A percentile compares a stretch with the other conserved stretches of the same genome.
Evolutionary conservation across 2,113 vertebrate species (phyloP).

Genomic region (Tringa solitaria): DNA sequence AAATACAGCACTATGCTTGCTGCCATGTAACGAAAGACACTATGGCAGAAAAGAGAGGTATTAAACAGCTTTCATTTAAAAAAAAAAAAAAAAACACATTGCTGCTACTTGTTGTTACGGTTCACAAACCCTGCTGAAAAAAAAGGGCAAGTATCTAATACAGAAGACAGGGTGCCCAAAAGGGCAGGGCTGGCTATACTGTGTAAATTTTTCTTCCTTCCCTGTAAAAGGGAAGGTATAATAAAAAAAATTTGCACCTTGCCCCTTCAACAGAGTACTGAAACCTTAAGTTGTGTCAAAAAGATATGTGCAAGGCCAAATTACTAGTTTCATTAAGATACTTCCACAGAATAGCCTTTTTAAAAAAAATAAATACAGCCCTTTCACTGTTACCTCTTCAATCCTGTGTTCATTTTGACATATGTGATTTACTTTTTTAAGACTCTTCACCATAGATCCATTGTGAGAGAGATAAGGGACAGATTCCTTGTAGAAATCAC

Average conservation of each 20-base stretch:
- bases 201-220: not conserved
- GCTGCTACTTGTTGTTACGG: not conserved
- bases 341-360: not conserved
- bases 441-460: not conserved
- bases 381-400: not conserved
- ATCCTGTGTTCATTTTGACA: not conserved
- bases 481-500: not conserved
- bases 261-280: not conserved
- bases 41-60: not conserved
- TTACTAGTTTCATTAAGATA: not conserved
- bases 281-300: not conserved
- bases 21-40: accelerated
- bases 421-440: not conserved
- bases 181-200: accelerated
- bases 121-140: not conserved
- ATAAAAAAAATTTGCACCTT: not conserved
- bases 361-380: not conserved
- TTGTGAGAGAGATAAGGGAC: not conserved
- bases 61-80: not conserved
- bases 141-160: not conserved
- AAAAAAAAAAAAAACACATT: not conserved
- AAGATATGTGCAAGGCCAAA: not conserved
- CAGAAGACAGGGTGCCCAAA: not conserved
- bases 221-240: not conserved
- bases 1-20: not conserved